Evolutionary conservation across 1,140 invertebrate genomes (phyloP).

Genomic region (Papilio glaucus): DNA sequence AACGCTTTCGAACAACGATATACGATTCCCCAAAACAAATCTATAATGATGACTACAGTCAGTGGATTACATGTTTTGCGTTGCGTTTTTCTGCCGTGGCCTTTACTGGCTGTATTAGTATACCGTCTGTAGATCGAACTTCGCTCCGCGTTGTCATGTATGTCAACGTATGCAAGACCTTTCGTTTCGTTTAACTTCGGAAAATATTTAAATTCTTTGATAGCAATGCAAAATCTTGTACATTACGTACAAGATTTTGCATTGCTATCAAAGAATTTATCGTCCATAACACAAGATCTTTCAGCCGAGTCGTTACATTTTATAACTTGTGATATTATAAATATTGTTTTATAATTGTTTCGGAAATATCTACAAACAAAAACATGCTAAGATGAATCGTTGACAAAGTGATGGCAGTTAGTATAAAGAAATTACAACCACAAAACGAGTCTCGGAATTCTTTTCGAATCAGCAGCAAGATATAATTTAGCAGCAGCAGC

Average conservation of each 20-base stretch:
- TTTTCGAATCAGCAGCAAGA: no score
- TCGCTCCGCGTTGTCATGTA: background rate
- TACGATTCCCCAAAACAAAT: background rate
- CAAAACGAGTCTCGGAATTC: no score
- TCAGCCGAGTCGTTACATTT: no score
- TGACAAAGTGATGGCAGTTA: background rate
- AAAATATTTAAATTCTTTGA: no score
- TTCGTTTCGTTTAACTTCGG: no score
- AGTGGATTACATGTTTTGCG: background rate
- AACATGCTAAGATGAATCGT: background rate
- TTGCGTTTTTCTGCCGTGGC: background rate
- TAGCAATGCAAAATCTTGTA: no score
- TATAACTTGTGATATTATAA: background rate
- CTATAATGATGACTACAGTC: background rate
- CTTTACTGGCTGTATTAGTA: no score
- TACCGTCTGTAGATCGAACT: no score
- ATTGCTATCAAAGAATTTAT: no score
- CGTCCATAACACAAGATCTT: no score
- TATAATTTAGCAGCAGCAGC: constrained; percentile 1
- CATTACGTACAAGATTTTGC: no score
- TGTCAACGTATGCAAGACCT: no score
- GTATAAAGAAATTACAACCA: background rate
- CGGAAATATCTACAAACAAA: background rate
- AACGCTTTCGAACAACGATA: constrained; percentile 27
- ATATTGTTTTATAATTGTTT: background rate